Evolutionary conservation across 2,888 invertebrate genomes (phyloP).

Genomic region (Catocala fraxini): DNA sequence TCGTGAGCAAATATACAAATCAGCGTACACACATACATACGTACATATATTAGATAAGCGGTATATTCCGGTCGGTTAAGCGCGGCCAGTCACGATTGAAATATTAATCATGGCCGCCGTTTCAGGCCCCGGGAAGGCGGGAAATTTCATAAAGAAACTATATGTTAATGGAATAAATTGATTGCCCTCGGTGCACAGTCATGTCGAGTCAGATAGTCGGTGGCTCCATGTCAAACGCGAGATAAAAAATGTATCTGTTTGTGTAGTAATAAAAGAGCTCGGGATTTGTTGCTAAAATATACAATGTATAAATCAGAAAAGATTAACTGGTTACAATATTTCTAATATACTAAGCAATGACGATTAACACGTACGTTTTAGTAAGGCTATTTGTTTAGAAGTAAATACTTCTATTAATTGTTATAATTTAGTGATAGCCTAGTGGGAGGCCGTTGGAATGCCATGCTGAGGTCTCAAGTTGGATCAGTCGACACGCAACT

Average conservation of each 20-base stretch:
- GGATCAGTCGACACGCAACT: too few species aligned
- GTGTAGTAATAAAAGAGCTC: slow-evolving; percentile 7
- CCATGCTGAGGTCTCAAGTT: too few species aligned
- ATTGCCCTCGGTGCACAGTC: slow-evolving; percentile 61
- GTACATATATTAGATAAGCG: slow-evolving; percentile 57
- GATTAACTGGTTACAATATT: slow-evolving; percentile 15
- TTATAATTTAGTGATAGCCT: too few species aligned
- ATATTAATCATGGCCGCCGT: slow-evolving; percentile 76
- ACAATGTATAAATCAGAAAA: slow-evolving; percentile 20
- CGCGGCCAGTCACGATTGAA: slow-evolving; percentile 73
- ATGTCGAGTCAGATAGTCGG: slow-evolving; percentile 56
- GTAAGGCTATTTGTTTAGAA: too few species aligned
- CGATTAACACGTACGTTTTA: background rate
- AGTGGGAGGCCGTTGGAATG: too few species aligned
- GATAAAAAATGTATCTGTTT: slow-evolving; percentile 32
- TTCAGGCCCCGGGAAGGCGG: slow-evolving; percentile 65
- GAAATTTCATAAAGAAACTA: slow-evolving; percentile 75
- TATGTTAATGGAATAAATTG: slow-evolving; percentile 79
- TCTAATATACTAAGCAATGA: background rate
- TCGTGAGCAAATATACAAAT: slow-evolving; percentile 22
- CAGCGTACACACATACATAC: slow-evolving; percentile 18
- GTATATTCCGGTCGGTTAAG: slow-evolving; percentile 62
- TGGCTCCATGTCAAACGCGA: slow-evolving; percentile 28
- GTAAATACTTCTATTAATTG: background rate
- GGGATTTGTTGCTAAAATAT: slow-evolving; percentile 14